Conservation (phyloP, 2,888 invertebrate genomes). For the Thymelicus lineola region DNA sequence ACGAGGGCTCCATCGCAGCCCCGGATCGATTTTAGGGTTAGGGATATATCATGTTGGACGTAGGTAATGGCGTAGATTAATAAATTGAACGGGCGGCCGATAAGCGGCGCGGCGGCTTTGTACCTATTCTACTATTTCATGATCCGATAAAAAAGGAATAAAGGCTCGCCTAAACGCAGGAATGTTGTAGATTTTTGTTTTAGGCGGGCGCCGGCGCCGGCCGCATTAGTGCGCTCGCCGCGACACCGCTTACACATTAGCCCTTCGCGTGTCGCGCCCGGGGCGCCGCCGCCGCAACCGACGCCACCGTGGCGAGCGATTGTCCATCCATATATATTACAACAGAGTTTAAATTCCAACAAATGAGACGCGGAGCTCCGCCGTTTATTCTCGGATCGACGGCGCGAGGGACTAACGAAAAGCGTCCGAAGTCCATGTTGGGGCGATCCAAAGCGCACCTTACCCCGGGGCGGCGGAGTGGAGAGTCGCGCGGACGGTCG, state of each 20-base stretch:
- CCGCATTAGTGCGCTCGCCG: slow-evolving; percentile 70
- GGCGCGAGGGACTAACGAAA: background rate
- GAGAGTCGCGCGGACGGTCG: slow-evolving; percentile 36
- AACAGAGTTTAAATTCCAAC: background rate
- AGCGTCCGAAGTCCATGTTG: slow-evolving; percentile 41
- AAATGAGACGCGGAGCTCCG: background rate
- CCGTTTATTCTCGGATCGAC: background rate
- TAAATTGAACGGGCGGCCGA: slow-evolving; percentile 49
- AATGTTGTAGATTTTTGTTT: slow-evolving; percentile 77
- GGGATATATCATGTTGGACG: slow-evolving; percentile 31
- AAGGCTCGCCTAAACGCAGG: slow-evolving; percentile 75
- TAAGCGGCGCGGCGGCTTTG: slow-evolving; percentile 69
- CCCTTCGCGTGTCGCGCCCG: slow-evolving; percentile 58
- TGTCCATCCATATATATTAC: background rate
- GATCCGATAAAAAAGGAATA: slow-evolving; percentile 80
- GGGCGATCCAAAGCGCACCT: slow-evolving; percentile 16
- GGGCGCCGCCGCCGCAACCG: slow-evolving; percentile 53
- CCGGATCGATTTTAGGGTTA: slow-evolving; percentile 6
- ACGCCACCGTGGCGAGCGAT: slow-evolving; percentile 20
- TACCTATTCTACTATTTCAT: slow-evolving; percentile 77
- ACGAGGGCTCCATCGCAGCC: background rate
- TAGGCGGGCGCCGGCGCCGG: slow-evolving; percentile 83
- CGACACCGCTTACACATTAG: slow-evolving; percentile 77
- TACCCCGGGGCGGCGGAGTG: slow-evolving; percentile 20
- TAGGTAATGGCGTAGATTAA: slow-evolving; percentile 48